A percentile compares a stretch with the other conserved stretches of the same genome.
Evolutionary conservation across 2,888 invertebrate species (phyloP).

Genomic region (Heliconius sara): DNA sequence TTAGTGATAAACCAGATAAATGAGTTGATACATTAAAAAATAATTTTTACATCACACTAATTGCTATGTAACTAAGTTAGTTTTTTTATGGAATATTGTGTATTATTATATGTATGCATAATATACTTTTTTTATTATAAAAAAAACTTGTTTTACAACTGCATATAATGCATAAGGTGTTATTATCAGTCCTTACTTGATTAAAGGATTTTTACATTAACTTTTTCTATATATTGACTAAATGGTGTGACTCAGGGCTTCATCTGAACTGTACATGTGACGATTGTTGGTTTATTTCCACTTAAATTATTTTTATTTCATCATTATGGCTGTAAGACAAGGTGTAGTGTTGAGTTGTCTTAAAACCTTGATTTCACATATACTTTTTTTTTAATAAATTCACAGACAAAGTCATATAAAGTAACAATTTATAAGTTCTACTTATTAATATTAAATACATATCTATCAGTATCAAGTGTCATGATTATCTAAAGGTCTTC

Average conservation of each 20-base stretch:
- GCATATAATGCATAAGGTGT: no score
- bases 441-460: constrained; percentile 10
- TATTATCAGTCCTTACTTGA: no score
- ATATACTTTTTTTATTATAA: background rate
- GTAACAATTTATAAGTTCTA: background rate
- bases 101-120: background rate
- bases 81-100: constrained; percentile 3
- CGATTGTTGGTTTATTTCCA: no score
- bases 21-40: constrained; percentile 18
- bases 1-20: constrained; percentile 17
- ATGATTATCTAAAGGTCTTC: constrained; percentile 21
- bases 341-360: no score
- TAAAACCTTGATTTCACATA: no score
- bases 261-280: no score
- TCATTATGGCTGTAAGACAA: no score
- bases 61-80: background rate
- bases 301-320: no score
- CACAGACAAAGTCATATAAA: background rate
- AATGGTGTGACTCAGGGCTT: no score
- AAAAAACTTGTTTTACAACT: no score
- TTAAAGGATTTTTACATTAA: no score
- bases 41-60: constrained; percentile 6
- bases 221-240: no score
- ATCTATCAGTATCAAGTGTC: constrained; percentile 14
- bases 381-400: background rate